Evolutionary conservation across 2,888 invertebrate genomes (phyloP), one percentile per base, ranked within the genome.

Genomic region (Poecilus cupreus): DNA sequence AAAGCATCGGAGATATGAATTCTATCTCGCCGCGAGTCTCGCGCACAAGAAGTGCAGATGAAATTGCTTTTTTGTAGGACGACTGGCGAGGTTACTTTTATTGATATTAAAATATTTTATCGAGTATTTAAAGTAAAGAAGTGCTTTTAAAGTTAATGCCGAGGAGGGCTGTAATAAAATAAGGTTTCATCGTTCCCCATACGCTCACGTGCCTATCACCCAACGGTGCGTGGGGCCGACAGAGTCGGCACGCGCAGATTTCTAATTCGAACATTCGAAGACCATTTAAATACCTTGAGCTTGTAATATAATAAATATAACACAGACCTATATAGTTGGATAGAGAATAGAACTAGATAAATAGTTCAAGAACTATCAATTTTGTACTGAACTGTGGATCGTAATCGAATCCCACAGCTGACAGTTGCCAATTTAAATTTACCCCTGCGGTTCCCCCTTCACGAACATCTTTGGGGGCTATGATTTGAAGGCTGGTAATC

Each of bases 51-150:
- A 43, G 51, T 70, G 51, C 70, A 68, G 64, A 72, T 64, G 70
- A 72, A 80, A 80, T 80, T 80, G 80, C 51, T 72, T 80, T 80
- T 80, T 51, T 54, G 39, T 70, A 24, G 32, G 13, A 80, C 68
- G 80, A 72, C 80, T 72, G 37, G 75, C 70, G 70, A 68, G 43
- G 64, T 79, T 68, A 49, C 51, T 51, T 80, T 80, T 80, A 80
- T 80, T 57, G 80, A 80, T 80, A 80, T 80, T 80, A 80, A 80
- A 80, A 80, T 80, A 80, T 80, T 80, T 80, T 72, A 80, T 80
- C 72, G 70, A 37, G 80, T 80, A 80, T 80, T 80, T 80, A 72
- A 80, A 72, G 75, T 75, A 75, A 75, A 75, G 75, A 51, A 46
- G 75, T 51, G 75, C 51, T 75, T 75, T 75, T 51, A 75, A 75